Evolutionary conservation across 2,888 invertebrate species (phyloP), one percentile per base, ranked within the genome.

Genomic region (Gandaritis pyraliata): DNA sequence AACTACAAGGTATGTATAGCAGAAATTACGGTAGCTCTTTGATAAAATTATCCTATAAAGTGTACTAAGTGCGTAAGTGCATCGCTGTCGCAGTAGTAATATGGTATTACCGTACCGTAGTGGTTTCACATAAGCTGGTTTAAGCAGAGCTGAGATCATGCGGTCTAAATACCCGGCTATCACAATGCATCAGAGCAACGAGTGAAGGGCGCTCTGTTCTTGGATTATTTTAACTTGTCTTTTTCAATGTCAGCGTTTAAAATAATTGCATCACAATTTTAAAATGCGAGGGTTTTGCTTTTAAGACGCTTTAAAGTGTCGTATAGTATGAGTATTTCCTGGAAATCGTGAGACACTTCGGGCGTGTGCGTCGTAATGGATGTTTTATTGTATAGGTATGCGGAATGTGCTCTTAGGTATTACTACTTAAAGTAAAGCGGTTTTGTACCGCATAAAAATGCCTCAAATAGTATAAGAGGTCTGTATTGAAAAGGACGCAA

Each of bases 181-280:
- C 90, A 88, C 90, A 89, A 90, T 89, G 89, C 90, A 90, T 90
- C 90, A 90, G 85, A 78, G 80, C 78, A 75, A 76, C 80, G 77
- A 90, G 91, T 89, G 91, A 91, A 91, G 91, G 91, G 91, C 89
- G 80, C 84, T 83, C 76, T 84, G 88, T 89, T 88, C 90, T 89
- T 85, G 88, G 89, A 91, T 91, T 90, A 91, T 90, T 91, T 90
- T 83, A 87, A 88, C 87, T 90, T 90, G 90, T 90, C 90, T 85
- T 89, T 91, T 92, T 92, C 91, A 92, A 91, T 92, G 91, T 91
- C 91, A 89, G 83, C 89, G 85, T 90, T 92, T 91, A 92, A 91
- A 91, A 91, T 92, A 91, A 92, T 92, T 92, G 90, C 91, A 90
- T 91, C 91, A 92, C 91, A 90, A 87, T 89, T 91, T 90, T 89